Percentiles rank a stretch among this genome's conserved stretches.
phyloP scores from a whole-genome alignment of 2,113 vertebrate species.

The Colaptes auratus region DNA sequence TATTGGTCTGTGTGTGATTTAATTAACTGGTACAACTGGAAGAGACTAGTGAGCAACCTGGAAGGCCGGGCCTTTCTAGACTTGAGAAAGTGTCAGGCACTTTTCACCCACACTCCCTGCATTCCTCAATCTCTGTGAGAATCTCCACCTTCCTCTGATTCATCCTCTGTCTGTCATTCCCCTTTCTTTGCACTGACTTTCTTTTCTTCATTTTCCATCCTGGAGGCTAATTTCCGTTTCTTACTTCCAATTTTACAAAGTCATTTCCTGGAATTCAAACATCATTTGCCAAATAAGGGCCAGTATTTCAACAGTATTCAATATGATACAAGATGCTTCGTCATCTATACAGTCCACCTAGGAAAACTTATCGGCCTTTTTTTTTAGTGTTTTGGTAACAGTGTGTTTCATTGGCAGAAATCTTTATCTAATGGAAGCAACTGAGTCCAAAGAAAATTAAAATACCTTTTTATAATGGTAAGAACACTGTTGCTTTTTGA shows the following conservation, averaged over 20 bases:
- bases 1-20: neutral
- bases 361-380: neutral
- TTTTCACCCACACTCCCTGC: neutral
- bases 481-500: neutral
- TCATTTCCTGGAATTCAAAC: conserved; percentile 59
- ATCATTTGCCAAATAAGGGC: neutral
- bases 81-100: neutral
- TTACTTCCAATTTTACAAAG: conserved; percentile 9
- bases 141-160: neutral
- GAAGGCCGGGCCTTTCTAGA: neutral
- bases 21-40: neutral
- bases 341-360: neutral
- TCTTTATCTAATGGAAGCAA: neutral
- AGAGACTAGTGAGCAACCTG: neutral
- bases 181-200: neutral
- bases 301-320: neutral
- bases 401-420: neutral
- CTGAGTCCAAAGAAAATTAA: neutral
- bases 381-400: neutral
- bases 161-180: neutral
- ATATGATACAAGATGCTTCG: neutral
- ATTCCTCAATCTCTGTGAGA: neutral
- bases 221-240: neutral
- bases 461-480: neutral
- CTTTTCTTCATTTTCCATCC: conserved; percentile 11